Evolutionary conservation across 2,888 invertebrate species (phyloP), one percentile per base, ranked within the genome.

Genomic region (Platerodrilus igneus): DNA sequence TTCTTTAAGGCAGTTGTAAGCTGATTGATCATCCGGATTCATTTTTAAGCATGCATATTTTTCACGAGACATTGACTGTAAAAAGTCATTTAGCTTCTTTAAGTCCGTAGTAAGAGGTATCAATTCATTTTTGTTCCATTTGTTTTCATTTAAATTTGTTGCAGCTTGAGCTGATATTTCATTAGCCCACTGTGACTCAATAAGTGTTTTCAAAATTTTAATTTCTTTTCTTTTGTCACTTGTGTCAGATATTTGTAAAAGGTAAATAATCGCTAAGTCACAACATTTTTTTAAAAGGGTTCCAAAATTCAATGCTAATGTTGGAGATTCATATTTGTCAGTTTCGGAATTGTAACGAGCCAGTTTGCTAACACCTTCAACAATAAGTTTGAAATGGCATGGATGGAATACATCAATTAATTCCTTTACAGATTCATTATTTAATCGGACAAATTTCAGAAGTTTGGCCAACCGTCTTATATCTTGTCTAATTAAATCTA

Each of bases 91-190:
- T n/a, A n/a, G n/a, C n/a, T n/a, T n/a, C n/a, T n/a, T n/a, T n/a
- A n/a, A n/a, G n/a, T n/a, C n/a, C n/a, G n/a, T n/a, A n/a, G n/a
- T n/a, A n/a, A n/a, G n/a, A n/a, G n/a, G n/a, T n/a, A n/a, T n/a
- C n/a, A n/a, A n/a, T n/a, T n/a, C n/a, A n/a, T n/a, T n/a, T n/a
- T n/a, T n/a, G n/a, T n/a, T n/a, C 51, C 52, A 53, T 47, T 39
- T 47, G 15, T 50, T 52, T 30, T 46, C 28, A 51, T 49, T 49
- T 31, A 55, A 41, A 37, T 53, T 52, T 15, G 48, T 23, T 10
- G 32, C 26, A 21, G 52, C 56, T 43, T 51, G 55, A 6, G 53
- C 48, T 4, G 51, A 52, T 16, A 56, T 36, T 47, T 53, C 53
- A 31, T 52, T 30, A 3, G 48, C 45, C 54, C 55, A 56, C 33